Percentiles rank a stretch among this genome's conserved stretches.
These are phyloP conservation scores for Ips typographus DNA, from an alignment of 1,140 invertebrate species.

Conservation along the genomic window DNA sequence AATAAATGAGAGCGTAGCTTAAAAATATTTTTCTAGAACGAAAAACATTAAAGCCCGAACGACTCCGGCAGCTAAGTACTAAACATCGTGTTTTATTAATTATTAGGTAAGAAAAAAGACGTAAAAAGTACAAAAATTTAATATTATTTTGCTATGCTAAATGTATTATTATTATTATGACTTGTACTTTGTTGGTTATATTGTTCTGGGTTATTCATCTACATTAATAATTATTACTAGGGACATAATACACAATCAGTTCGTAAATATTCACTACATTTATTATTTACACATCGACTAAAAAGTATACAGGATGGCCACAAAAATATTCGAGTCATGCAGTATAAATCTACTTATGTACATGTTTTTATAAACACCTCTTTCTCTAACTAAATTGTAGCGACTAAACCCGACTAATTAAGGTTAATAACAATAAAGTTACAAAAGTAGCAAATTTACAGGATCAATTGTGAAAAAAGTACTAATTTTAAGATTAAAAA, in stretches of 20 bases:
- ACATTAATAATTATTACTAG: background rate
- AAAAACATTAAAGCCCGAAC: background rate
- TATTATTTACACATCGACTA: constrained; percentile 16
- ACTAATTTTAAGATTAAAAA: too few species aligned
- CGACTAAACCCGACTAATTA: too few species aligned
- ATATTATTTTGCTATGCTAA: too few species aligned
- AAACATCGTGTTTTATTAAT: too few species aligned
- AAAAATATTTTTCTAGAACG: constrained; percentile 22
- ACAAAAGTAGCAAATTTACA: too few species aligned
- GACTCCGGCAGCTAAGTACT: background rate
- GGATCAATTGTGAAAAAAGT: too few species aligned
- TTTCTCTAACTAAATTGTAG: too few species aligned
- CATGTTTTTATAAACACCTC: too few species aligned
- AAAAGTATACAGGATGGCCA: constrained; percentile 24
- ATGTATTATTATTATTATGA: background rate
- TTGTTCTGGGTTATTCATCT: constrained; percentile 2
- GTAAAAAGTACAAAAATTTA: too few species aligned
- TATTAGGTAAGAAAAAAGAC: too few species aligned
- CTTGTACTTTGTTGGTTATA: constrained; percentile 19
- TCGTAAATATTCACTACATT: constrained; percentile 7
- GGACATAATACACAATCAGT: background rate
- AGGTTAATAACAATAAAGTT: too few species aligned
- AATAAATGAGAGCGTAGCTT: constrained; percentile 8
- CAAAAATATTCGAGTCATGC: constrained; percentile 6
- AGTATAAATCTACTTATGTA: background rate